Evolutionary conservation across 2,888 invertebrate species (phyloP).

Genomic region (Ethmia dodecea): DNA sequence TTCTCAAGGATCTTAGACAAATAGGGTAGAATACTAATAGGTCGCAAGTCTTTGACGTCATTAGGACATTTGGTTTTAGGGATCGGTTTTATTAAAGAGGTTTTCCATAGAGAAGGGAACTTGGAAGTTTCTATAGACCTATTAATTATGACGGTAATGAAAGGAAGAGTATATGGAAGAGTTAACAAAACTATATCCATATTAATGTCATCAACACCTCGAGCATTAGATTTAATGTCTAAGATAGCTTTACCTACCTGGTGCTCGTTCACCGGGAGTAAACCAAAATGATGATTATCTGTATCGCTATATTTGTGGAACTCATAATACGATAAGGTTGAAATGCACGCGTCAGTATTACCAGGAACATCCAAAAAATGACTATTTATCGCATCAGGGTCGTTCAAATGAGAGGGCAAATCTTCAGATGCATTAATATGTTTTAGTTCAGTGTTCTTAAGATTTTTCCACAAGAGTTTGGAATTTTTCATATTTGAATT

Average conservation of each 20-base stretch:
- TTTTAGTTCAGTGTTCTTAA: slow-evolving; percentile 3
- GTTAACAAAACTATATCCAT: slow-evolving; percentile 13
- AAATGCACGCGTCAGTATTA: neutral
- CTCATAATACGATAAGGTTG: slow-evolving; percentile 8
- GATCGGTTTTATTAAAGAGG: slow-evolving; percentile 19
- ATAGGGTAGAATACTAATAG: slow-evolving; percentile 16
- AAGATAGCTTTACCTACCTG: slow-evolving; percentile 7
- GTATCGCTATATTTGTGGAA: slow-evolving; percentile 2
- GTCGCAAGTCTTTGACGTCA: slow-evolving; percentile 17
- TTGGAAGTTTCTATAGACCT: neutral
- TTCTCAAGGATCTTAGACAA: slow-evolving; percentile 6
- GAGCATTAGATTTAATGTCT: slow-evolving; percentile 13
- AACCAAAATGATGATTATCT: slow-evolving; percentile 4
- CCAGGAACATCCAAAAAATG: slow-evolving; percentile 12
- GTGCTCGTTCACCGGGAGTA: slow-evolving; percentile 5
- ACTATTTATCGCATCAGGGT: slow-evolving; percentile 9
- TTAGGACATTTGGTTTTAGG: slow-evolving; percentile 19
- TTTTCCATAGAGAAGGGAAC: slow-evolving; percentile 23
- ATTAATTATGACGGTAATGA: slow-evolving; percentile 9
- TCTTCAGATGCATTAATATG: slow-evolving; percentile 1
- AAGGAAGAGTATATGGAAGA: slow-evolving; percentile 6
- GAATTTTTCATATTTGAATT: slow-evolving; percentile 8
- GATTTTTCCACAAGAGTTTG: slow-evolving; percentile 12
- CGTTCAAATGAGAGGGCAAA: slow-evolving; percentile 10
- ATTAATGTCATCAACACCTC: slow-evolving; percentile 7